These are phyloP conservation scores for Thaumetopoea pityocampa DNA, from an alignment of 1,140 invertebrate species.

Conservation along the genomic window DNA sequence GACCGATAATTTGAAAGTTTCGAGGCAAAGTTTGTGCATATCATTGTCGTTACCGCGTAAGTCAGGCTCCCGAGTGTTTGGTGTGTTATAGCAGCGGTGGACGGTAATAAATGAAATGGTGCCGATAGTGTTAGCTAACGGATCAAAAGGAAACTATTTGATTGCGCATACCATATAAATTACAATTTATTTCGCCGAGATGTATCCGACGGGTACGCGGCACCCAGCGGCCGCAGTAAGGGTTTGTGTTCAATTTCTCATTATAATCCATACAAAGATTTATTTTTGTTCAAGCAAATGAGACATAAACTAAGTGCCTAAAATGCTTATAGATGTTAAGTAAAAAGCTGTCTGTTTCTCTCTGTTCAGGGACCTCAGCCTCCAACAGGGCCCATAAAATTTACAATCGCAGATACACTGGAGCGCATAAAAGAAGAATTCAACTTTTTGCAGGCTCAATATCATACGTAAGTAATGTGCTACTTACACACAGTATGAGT, in stretches of 20 bases:
- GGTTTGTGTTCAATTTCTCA: slow-evolving; percentile 59
- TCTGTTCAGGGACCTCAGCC: slow-evolving; percentile 89
- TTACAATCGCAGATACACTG: slow-evolving; percentile 96
- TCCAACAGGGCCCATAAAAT: slow-evolving; percentile 93
- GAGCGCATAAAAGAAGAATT: slow-evolving; percentile 99
- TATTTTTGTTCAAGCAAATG: no score
- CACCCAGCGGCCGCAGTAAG: slow-evolving; percentile 63
- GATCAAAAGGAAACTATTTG: slow-evolving; percentile 57
- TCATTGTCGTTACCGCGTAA: slow-evolving; percentile 62
- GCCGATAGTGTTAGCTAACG: slow-evolving; percentile 38
- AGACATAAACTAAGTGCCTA: no score
- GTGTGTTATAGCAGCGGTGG: slow-evolving; percentile 57
- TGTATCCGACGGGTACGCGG: slow-evolving; percentile 69
- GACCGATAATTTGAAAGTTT: slow-evolving; percentile 67
- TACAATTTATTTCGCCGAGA: slow-evolving; percentile 38
- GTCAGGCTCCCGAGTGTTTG: slow-evolving; percentile 46
- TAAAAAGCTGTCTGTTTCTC: slow-evolving; percentile 28
- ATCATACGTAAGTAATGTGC: slow-evolving; percentile 92
- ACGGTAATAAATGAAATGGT: slow-evolving; percentile 51
- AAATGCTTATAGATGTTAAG: no score
- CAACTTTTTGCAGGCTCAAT: slow-evolving; percentile 98
- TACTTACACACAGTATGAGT: neutral
- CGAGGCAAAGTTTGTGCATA: slow-evolving; percentile 69
- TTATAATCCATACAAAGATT: slow-evolving; percentile 18
- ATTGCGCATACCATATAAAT: slow-evolving; percentile 39